A percentile compares a stretch with the other conserved stretches of the same genome.
Conservation (phyloP, 1,140 invertebrate species). For the Lasaia peninsularis region DNA sequence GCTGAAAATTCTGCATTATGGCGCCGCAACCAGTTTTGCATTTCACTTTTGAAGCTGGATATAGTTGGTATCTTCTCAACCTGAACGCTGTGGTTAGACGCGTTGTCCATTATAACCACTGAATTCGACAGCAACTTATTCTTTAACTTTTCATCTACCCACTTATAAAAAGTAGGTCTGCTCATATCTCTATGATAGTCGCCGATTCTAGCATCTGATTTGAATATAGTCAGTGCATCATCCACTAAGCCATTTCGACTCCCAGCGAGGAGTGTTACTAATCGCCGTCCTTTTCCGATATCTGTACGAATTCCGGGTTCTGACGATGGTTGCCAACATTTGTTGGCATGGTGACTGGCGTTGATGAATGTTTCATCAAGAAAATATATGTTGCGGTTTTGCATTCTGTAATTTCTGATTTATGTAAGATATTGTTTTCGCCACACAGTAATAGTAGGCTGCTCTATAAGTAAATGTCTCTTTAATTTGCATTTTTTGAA, state of each 20-base stretch:
- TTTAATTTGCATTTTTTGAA: neutral
- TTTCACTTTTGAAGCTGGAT: constrained; percentile 19
- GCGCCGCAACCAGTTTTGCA: constrained; percentile 21
- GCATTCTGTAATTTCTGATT: constrained; percentile 1
- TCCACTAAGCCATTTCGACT: constrained; percentile 19
- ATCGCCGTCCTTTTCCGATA: constrained; percentile 13
- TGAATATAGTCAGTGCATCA: constrained; percentile 16
- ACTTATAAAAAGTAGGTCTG: constrained; percentile 18
- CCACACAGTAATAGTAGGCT: neutral
- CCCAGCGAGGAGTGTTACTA: constrained; percentile 20
- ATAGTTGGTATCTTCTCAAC: constrained; percentile 32
- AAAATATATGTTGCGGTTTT: constrained; percentile 6
- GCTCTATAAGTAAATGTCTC: neutral
- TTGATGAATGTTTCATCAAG: neutral
- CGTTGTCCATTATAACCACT: constrained; percentile 32
- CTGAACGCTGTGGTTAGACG: constrained; percentile 27
- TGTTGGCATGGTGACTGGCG: neutral
- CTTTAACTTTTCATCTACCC: constrained; percentile 18
- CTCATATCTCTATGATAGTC: constrained; percentile 13
- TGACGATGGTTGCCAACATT: constrained; percentile 23
- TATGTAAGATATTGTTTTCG: neutral
- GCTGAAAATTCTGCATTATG: constrained; percentile 11
- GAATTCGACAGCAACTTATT: no score
- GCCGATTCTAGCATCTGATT: constrained; percentile 20
- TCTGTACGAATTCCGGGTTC: constrained; percentile 22